Base-by-base conservation (phyloP, 2,113 vertebrate species). In the Donacobius atricapilla region DNA sequence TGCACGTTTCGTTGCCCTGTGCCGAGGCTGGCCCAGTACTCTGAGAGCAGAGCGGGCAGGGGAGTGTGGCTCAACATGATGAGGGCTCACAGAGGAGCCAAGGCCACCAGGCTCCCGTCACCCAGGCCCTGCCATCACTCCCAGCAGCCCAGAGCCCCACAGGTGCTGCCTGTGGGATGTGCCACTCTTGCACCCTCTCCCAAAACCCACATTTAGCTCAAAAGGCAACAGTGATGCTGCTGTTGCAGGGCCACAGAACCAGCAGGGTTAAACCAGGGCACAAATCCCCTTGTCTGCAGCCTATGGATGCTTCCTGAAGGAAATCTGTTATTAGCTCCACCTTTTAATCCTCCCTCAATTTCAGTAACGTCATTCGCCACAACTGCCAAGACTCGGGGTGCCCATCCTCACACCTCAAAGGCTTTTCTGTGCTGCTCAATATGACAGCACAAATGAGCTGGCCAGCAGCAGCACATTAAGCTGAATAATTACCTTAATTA, bases 401-500 rank as follows among this genome's bases (percentile, higher is more conserved):
- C 61, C 60, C 18, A 7, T 72, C 89, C 71, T 68, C 56, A 3
- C 30, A 42, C 69, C 91, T 94, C 86, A 21, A 5, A 79, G 70
- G 89, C 65, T 63, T 22, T 18, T 75, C 89, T n/a, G 42, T 25
- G 47, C 83, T 14, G 86, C 75, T 85, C 47, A 63, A 6, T 25
- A 2, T 25, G 12, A 70, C 51, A 57, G 89, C 66, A 40, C 31
- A 76, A 75, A 58, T 11, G 89, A 93, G 83, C 73, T 56, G 69
- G 72, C 93, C 83, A 39, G 72, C 58, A 73, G 86, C 53, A 69
- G 58, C 77, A 93, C 56, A 68, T 82, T 51, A 82, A 61, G 64
- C 40, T 73, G 69, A 87, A 61, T 95, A 88, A 96, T 91, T 88
- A 86, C 42, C 75, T 77, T 63, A 89, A 92, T 93, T 87, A 96